Evolutionary conservation across 2,113 vertebrate genomes (phyloP).

Genomic region (Pelecanoides urinatrix): DNA sequence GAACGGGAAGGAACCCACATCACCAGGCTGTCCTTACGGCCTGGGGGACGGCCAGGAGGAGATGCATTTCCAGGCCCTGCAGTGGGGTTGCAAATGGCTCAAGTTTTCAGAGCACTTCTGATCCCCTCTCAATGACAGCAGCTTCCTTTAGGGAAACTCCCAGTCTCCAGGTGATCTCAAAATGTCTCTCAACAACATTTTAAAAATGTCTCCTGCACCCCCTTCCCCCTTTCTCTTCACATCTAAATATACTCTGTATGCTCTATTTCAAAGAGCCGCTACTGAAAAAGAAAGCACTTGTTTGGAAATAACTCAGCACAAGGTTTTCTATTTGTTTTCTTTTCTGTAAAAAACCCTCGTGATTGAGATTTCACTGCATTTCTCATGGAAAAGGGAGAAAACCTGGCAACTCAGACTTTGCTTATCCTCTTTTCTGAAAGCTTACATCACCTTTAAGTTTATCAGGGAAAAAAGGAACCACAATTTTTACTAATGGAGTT

Average conservation of each 20-base stretch:
- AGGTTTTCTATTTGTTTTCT: not conserved
- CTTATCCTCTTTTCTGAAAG: not conserved
- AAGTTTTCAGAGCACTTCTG: not conserved
- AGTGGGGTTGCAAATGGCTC: not conserved
- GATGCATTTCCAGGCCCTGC: not conserved
- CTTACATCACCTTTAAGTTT: not conserved
- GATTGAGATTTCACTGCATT: not conserved
- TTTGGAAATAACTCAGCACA: not conserved
- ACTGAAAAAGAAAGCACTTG: not conserved
- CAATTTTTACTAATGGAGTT: not conserved
- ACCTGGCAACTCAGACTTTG: not conserved
- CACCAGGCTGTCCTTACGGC: not conserved
- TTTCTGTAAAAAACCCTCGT: not conserved
- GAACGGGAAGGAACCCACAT: not conserved
- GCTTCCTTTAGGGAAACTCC: not conserved
- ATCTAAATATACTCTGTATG: constrained; percentile 28
- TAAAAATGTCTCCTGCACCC: not conserved
- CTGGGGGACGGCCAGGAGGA: not conserved
- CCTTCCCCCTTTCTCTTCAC: not conserved
- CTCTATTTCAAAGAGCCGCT: not conserved
- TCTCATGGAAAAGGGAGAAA: not conserved
- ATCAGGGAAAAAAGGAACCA: not conserved
- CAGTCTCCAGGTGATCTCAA: constrained; percentile 24
- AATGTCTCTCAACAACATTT: constrained; percentile 8
- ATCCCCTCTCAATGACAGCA: not conserved